Conservation (phyloP, 1,140 invertebrate genomes). For the Drosophila subpulchrella region DNA sequence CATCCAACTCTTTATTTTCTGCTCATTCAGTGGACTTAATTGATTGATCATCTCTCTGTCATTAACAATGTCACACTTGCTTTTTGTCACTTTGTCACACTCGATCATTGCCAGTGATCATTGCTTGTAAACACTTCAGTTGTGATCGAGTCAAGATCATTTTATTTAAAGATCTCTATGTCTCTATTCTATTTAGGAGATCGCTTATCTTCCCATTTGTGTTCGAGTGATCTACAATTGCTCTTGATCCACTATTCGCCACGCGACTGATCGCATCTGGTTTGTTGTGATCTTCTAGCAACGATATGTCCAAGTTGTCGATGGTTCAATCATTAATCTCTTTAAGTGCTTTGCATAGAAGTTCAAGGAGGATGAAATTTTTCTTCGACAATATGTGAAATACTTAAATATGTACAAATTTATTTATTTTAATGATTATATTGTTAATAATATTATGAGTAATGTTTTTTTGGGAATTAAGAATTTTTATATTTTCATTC, state of each 20-base stretch:
- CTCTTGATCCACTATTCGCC: slow-evolving; percentile 33
- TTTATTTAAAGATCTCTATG: slow-evolving; percentile 26
- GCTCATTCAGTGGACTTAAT: not conserved
- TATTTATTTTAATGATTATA: no score
- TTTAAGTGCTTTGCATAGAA: not conserved
- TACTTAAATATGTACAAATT: no score
- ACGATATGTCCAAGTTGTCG: slow-evolving; percentile 13
- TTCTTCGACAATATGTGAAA: not conserved
- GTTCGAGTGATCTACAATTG: slow-evolving; percentile 33
- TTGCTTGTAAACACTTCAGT: slow-evolving; percentile 35
- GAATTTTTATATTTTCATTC: no score
- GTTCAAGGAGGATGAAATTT: not conserved
- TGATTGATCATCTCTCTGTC: slow-evolving; percentile 26
- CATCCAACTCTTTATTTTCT: not conserved
- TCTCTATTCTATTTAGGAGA: slow-evolving; percentile 21
- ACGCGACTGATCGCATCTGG: slow-evolving; percentile 32
- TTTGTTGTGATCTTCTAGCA: slow-evolving; percentile 9
- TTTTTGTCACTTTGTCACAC: slow-evolving; percentile 37
- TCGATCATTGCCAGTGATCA: slow-evolving; percentile 36
- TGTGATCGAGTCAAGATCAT: slow-evolving; percentile 43
- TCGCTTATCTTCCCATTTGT: slow-evolving; percentile 31
- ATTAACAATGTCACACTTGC: slow-evolving; percentile 28
- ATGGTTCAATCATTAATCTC: slow-evolving; percentile 13
- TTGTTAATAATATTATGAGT: no score
- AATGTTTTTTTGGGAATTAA: no score